Evolutionary conservation across 1,140 invertebrate genomes (phyloP).

Genomic region (Drosophila sulfurigaster): DNA sequence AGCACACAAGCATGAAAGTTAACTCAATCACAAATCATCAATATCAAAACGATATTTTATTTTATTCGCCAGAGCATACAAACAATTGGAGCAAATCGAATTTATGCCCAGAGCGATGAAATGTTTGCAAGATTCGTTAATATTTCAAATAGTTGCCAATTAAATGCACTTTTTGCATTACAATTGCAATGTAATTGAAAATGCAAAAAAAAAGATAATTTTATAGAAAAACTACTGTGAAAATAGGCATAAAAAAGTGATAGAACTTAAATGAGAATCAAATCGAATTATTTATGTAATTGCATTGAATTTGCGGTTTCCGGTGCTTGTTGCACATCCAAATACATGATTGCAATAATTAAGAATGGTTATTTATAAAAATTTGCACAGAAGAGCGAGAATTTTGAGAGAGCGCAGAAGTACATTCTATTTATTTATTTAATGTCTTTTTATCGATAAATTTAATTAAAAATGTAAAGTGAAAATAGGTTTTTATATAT

Average conservation of each 20-base stretch:
- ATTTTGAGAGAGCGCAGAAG: no score
- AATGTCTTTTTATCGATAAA: no score
- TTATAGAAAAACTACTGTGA: neutral
- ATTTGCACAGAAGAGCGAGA: no score
- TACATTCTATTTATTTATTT: no score
- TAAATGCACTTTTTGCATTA: slow-evolving; percentile 61
- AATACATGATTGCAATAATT: slow-evolving; percentile 31
- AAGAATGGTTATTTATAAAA: slow-evolving; percentile 15
- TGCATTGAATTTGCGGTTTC: slow-evolving; percentile 45
- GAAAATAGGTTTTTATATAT: no score
- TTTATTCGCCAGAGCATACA: slow-evolving; percentile 22
- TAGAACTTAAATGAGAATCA: slow-evolving; percentile 9
- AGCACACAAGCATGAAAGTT: neutral
- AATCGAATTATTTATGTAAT: slow-evolving; percentile 48
- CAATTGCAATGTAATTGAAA: slow-evolving; percentile 21
- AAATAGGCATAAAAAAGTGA: neutral
- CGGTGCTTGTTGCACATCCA: slow-evolving; percentile 9
- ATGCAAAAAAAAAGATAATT: neutral
- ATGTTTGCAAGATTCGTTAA: slow-evolving; percentile 58
- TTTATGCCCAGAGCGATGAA: slow-evolving; percentile 34
- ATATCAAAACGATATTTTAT: slow-evolving; percentile 8
- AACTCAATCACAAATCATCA: slow-evolving; percentile 52
- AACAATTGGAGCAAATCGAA: slow-evolving; percentile 69
- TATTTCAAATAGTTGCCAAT: slow-evolving; percentile 69
- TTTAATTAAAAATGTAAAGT: no score